A percentile compares a stretch with the other conserved stretches of the same genome.
Conservation (phyloP, 2,797 vertebrate genomes). For the Gymnoscopelus microlampas region DNA sequence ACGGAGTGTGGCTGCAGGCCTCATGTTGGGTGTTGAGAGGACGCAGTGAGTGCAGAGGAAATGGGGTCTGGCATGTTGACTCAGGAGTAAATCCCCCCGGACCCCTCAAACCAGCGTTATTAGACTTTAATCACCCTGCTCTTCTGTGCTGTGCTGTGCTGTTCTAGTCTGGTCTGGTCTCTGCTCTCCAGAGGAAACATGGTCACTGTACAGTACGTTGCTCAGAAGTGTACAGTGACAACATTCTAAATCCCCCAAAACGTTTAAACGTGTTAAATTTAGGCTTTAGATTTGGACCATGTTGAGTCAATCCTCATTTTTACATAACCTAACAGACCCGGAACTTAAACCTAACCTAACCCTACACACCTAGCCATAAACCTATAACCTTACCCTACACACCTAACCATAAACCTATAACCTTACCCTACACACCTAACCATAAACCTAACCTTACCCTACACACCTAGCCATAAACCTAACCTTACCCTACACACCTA, state of each 20-base stretch:
- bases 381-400: too few species aligned
- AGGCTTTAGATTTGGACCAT: too few species aligned
- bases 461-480: too few species aligned
- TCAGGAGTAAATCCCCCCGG: constrained; percentile 78
- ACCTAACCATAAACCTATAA: too few species aligned
- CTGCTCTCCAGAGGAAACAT: constrained; percentile 23
- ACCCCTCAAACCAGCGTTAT: constrained; percentile 72
- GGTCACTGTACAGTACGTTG: constrained; percentile 37
- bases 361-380: too few species aligned
- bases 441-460: too few species aligned
- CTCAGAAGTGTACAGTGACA: constrained; percentile 33
- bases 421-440: too few species aligned
- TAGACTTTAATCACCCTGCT: constrained; percentile 76
- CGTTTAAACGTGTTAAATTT: too few species aligned
- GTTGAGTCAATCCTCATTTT: too few species aligned
- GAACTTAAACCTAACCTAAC: too few species aligned
- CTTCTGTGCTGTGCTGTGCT: constrained; percentile 4
- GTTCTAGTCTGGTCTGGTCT: neutral
- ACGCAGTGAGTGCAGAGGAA: constrained; percentile 77
- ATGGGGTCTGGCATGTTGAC: constrained; percentile 84
- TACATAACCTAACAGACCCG: too few species aligned
- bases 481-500: too few species aligned
- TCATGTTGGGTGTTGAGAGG: constrained; percentile 71
- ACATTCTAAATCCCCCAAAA: constrained; percentile 40
- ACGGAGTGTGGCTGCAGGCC: constrained; percentile 48